These are phyloP conservation scores for Augochlora pura DNA, from an alignment of 1,140 invertebrate genomes.

Conservation along the genomic window DNA sequence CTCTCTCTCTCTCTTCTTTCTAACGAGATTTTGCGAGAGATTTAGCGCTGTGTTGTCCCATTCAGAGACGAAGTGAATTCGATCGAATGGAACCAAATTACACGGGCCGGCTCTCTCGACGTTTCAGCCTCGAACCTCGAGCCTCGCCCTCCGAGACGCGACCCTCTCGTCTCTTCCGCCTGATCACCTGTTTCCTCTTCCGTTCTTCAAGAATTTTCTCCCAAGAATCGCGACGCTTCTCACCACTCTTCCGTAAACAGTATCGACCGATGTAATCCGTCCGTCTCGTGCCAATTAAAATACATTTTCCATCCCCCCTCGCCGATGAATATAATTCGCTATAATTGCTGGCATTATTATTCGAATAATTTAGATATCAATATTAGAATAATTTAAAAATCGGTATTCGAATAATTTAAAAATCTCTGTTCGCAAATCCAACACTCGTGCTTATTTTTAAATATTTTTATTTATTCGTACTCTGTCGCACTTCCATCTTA, in stretches of 20 bases:
- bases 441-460: no score
- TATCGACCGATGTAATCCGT: background rate
- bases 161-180: slow-evolving; percentile 14
- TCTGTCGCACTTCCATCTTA: no score
- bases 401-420: no score
- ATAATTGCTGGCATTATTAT: no score
- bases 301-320: no score
- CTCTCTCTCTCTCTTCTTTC: slow-evolving; percentile 28
- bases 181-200: slow-evolving; percentile 7
- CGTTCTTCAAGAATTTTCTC: slow-evolving; percentile 18
- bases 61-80: slow-evolving; percentile 52
- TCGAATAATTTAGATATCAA: no score
- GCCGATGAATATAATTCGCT: no score
- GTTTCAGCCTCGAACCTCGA: slow-evolving; percentile 36
- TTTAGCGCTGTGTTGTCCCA: slow-evolving; percentile 62
- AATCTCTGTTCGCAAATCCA: no score
- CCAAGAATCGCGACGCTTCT: slow-evolving; percentile 42
- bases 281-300: no score
- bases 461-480: no score
- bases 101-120: slow-evolving; percentile 65
- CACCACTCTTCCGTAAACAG: background rate
- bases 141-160: slow-evolving; percentile 29
- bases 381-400: no score
- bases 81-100: slow-evolving; percentile 74
- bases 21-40: slow-evolving; percentile 74